Percentiles rank a stretch among this genome's conserved stretches.
Evolutionary conservation across 2,113 vertebrate species (phyloP).

Genomic region (Tachysurus vachellii): DNA sequence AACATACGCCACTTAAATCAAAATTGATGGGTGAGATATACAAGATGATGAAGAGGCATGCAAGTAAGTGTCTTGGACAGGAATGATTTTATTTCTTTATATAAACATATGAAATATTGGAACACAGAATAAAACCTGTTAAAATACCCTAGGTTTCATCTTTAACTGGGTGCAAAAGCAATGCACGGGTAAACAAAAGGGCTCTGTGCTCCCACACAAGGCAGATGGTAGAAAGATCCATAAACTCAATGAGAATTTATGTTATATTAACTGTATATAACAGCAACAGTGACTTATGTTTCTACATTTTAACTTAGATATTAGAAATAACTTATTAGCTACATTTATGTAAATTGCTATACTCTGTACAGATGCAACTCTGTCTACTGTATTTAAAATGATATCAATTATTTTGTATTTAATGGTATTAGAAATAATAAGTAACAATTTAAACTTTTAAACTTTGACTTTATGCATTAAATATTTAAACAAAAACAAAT

Average conservation of each 20-base stretch:
- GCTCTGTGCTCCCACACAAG: background rate
- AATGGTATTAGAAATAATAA: background rate
- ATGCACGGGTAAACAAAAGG: constrained; percentile 55
- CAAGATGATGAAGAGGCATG: constrained; percentile 58
- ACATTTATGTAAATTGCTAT: background rate
- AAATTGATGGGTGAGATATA: constrained; percentile 59
- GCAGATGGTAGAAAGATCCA: background rate
- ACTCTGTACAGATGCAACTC: background rate
- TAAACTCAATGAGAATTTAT: too few species aligned
- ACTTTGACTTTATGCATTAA: background rate
- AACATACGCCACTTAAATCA: constrained; percentile 64
- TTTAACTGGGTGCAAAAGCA: constrained; percentile 45
- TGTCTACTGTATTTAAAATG: background rate
- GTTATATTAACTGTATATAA: background rate
- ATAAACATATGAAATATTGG: constrained; percentile 66
- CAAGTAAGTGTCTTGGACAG: constrained; percentile 58
- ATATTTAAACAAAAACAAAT: background rate
- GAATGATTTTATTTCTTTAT: constrained; percentile 61
- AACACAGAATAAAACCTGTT: constrained; percentile 57
- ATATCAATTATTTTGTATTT: background rate
- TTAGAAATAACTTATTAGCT: background rate
- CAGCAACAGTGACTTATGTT: too few species aligned
- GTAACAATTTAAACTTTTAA: too few species aligned
- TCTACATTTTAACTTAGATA: background rate
- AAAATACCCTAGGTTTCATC: constrained; percentile 53